Evolutionary conservation across 2,113 vertebrate species (phyloP).

Genomic region (Ciconia boyciana): DNA sequence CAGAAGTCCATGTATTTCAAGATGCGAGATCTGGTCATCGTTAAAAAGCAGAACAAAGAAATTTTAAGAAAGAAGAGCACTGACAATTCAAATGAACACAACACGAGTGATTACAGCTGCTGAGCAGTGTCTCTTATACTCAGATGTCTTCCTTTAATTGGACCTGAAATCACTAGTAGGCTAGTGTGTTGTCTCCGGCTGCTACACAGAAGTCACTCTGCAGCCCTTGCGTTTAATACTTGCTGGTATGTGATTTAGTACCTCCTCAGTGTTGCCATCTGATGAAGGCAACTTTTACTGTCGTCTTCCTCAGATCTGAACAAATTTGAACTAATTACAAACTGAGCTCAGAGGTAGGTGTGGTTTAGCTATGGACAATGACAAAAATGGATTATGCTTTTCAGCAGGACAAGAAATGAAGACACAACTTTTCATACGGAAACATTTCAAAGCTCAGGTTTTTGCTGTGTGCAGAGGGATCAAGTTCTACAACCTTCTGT

Average conservation of each 20-base stretch:
- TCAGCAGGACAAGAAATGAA: not conserved
- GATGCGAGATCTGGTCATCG: not conserved
- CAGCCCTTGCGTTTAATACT: rapidly evolving
- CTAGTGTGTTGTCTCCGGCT: not conserved
- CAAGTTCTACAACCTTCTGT: not conserved
- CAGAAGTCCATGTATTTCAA: not conserved
- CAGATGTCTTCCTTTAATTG: not conserved
- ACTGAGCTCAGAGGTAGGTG: not conserved
- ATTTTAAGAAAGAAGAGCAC: not conserved
- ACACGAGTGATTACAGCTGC: not conserved
- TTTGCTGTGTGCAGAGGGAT: not conserved
- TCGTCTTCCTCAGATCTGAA: not conserved
- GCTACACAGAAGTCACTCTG: not conserved
- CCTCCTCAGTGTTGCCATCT: not conserved
- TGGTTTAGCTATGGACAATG: not conserved
- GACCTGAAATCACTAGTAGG: not conserved
- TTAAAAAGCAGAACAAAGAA: slow-evolving; percentile 10
- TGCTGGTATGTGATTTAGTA: not conserved
- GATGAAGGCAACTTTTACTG: not conserved
- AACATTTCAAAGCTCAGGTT: not conserved
- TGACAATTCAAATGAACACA: not conserved
- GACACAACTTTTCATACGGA: not conserved
- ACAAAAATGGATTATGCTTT: not conserved
- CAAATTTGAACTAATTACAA: not conserved
- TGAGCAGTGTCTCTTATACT: not conserved